These are phyloP conservation scores for Melanaphis sacchari DNA, from an alignment of 1,140 invertebrate species.

Conservation along the genomic window DNA sequence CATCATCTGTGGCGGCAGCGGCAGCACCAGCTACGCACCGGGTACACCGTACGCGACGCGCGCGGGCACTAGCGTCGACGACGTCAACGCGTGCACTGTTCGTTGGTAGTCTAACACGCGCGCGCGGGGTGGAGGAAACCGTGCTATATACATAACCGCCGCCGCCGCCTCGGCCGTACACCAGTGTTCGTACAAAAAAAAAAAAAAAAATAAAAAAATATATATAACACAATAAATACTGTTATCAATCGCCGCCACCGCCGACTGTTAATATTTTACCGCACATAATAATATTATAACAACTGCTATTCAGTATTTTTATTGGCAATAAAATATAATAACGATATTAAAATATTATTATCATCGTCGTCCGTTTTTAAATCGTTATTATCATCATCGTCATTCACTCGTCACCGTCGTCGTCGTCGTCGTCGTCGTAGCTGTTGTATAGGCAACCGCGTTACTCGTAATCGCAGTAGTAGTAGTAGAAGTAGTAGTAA, in stretches of 20 bases:
- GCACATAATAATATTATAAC: not conserved
- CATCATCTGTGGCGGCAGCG: not conserved
- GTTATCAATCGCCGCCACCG: not conserved
- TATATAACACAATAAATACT: not conserved
- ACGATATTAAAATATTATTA: no score
- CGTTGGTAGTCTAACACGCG: not conserved
- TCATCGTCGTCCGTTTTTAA: not conserved
- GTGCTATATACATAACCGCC: not conserved
- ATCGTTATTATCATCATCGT: not conserved
- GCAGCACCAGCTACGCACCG: not conserved
- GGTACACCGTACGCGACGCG: not conserved
- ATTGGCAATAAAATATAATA: not conserved
- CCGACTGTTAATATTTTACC: not conserved
- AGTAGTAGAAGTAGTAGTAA: not conserved
- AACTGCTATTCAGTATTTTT: not conserved
- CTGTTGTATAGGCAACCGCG: not conserved
- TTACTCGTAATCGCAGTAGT: not conserved
- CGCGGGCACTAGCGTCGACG: conserved; percentile 34
- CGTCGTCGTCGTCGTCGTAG: not conserved
- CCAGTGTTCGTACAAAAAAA: not conserved
- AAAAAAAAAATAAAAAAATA: not conserved
- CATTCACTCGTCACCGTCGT: not conserved
- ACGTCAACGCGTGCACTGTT: conserved; percentile 38
- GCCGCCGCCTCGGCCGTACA: no score
- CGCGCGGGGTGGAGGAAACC: not conserved